Evolutionary conservation across 2,888 invertebrate genomes (phyloP).

Genomic region (Drosophila putrida): DNA sequence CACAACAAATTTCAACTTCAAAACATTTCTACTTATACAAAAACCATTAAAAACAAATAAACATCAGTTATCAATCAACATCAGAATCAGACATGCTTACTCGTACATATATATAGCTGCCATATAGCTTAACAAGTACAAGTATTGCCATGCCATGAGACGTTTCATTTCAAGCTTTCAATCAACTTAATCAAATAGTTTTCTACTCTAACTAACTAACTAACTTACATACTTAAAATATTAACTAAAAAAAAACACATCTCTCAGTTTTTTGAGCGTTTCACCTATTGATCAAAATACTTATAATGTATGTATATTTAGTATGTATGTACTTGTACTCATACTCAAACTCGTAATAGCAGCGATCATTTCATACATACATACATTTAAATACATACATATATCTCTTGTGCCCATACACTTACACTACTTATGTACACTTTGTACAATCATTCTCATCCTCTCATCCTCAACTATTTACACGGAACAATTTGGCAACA

Average conservation of each 20-base stretch:
- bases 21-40: slow-evolving; percentile 62
- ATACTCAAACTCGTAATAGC: slow-evolving; percentile 43
- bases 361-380: slow-evolving; percentile 36
- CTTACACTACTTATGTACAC: slow-evolving; percentile 33
- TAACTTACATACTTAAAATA: slow-evolving; percentile 19
- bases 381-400: too few species aligned
- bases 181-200: slow-evolving; percentile 51
- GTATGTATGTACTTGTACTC: slow-evolving; percentile 51
- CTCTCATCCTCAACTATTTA: slow-evolving; percentile 42
- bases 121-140: slow-evolving; percentile 66
- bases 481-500: slow-evolving; percentile 38
- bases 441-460: slow-evolving; percentile 54
- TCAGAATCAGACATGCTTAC: slow-evolving; percentile 46
- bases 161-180: slow-evolving; percentile 44
- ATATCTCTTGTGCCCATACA: slow-evolving; percentile 55
- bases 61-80: slow-evolving; percentile 36
- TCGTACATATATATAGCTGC: slow-evolving; percentile 56
- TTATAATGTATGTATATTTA: slow-evolving; percentile 38
- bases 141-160: slow-evolving; percentile 43
- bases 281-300: slow-evolving; percentile 43
- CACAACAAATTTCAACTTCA: slow-evolving; percentile 61
- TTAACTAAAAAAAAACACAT: slow-evolving; percentile 25
- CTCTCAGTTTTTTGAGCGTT: slow-evolving; percentile 42
- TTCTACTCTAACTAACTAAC: slow-evolving; percentile 24
- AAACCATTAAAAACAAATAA: background rate